Evolutionary conservation across 2,888 invertebrate species (phyloP), one percentile per base, ranked within the genome.

Genomic region (Apantesis nais): DNA sequence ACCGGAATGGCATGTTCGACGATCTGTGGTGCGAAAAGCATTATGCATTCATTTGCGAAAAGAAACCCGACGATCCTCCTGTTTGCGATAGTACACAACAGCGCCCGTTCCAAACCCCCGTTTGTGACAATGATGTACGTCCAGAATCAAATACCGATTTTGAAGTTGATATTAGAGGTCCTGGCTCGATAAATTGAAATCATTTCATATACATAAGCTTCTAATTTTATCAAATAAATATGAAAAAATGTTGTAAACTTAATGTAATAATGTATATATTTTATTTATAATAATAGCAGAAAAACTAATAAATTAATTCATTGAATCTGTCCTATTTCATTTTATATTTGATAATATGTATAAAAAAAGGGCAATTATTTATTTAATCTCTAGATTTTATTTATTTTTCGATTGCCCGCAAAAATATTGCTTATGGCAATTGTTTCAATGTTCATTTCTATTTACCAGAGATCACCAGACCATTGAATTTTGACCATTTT

Each of bases 21-120:
- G 90, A 90, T 72, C 66, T 85, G 4, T 86, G 84, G 84, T 91
- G 78, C 60, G 41, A 72, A 2, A 31, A 0, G 1, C 37, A 58
- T 29, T 31, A 8, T 0, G 34, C 62, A 7, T 78, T 78, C 39
- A 76, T 78, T n/a, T 78, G 78, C 34, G 78, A 78, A 44, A 78
- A 76, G 60, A 70, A 19, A 2, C 67, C 68, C 7, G 41, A 41
- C 0, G 58, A 64, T 16, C 68, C 68, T 14, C 12, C 41, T 3
- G 44, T 69, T 41, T 76, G 76, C n/a, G 76, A 9, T 11, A 61
- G n/a, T 16, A 29, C 7, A 0, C 22, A 52, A 52, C 9, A 52
- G n/a, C 48, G 48, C 22, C 48, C 48, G 22, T 52, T 52, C 48
- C 48, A 52, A 22, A n/a, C 22, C n/a, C 48, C 48, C 0, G 48